Evolutionary conservation across 1,140 invertebrate species (phyloP), one percentile per base, ranked within the genome.

Genomic region (Parapsyche elsis): DNA sequence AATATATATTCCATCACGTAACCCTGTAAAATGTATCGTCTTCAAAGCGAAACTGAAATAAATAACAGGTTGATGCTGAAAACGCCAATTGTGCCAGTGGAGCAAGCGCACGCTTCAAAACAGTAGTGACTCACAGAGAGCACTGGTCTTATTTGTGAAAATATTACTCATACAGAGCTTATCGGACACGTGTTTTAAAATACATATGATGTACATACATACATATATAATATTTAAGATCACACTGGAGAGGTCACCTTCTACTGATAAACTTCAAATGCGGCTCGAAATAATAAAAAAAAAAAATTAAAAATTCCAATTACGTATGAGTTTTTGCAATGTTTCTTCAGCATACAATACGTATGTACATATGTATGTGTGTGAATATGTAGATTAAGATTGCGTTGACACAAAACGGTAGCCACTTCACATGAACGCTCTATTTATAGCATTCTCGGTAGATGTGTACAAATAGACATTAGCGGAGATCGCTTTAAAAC

Each of bases 21-120:
- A 38, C 30, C 2, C 30, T 7, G 49, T 19, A 53, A 14, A 61
- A 61, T 19, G 57, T 9, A 1, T 21, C 7, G 19, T 61, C 21
- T 53, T 67, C 21, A 30, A 67, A 24, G 64, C 64, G 16, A 53
- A 67, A 26, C 64, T 19, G 64, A 26, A 67, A 67, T 23, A 67
- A 19, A 19, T 16, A 61, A 67, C 64, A 23, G 10, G 64, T 53
- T 26, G 21, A 24, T 14, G 64, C 21, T 24, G 23, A 67, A 67
- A 67, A 14, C 23, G 64, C 21, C 64, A 67, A 67, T 26, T 67
- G 64, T 67, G 64, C 64, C 64, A 67, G 64, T 67, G 64, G 64
- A 67, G 14, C 64, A 23, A 67, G 23, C 21, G 64, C 14, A 61
- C 16, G 16, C 21, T 61, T 61, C 57, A 61, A 61, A 61, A 61